Evolutionary conservation across 2,888 invertebrate species (phyloP).

Genomic region (Apotomis betuletana): DNA sequence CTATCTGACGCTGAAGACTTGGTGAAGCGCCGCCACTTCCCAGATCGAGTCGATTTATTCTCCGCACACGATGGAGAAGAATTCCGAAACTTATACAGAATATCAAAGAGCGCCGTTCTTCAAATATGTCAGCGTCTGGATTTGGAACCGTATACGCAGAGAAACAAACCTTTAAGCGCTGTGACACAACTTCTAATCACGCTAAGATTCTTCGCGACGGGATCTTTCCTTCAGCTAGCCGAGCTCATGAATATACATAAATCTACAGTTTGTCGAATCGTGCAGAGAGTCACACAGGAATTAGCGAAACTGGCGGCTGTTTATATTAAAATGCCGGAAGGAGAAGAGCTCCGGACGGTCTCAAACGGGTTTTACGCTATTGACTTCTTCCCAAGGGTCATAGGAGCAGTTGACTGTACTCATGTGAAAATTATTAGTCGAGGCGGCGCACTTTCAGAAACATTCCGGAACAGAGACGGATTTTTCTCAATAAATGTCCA

Average conservation of each 20-base stretch:
- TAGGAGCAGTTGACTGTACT: neutral
- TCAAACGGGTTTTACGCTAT: neutral
- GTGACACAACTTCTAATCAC: neutral
- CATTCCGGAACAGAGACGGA: slow-evolving; percentile 11
- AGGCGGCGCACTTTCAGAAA: neutral
- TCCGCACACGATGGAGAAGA: slow-evolving; percentile 2
- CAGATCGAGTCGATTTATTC: slow-evolving; percentile 3
- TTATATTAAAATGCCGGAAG: slow-evolving; percentile 12
- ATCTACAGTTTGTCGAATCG: neutral
- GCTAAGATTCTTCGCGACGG: slow-evolving; percentile 1
- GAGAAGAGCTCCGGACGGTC: neutral
- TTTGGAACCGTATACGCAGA: neutral
- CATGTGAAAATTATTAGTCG: neutral
- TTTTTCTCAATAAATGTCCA: slow-evolving; percentile 18
- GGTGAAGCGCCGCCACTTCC: neutral
- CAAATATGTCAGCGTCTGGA: neutral
- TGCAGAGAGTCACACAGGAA: neutral
- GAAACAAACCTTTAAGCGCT: slow-evolving; percentile 1
- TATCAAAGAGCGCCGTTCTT: slow-evolving; percentile 1
- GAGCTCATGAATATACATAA: neutral
- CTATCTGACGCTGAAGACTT: neutral
- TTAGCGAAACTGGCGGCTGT: neutral
- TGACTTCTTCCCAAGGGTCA: neutral
- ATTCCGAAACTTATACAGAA: slow-evolving; percentile 3
- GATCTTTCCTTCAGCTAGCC: neutral